phyloP scores from a whole-genome alignment of 2,888 invertebrate genomes.

The Cheiracanthium punctorium region DNA sequence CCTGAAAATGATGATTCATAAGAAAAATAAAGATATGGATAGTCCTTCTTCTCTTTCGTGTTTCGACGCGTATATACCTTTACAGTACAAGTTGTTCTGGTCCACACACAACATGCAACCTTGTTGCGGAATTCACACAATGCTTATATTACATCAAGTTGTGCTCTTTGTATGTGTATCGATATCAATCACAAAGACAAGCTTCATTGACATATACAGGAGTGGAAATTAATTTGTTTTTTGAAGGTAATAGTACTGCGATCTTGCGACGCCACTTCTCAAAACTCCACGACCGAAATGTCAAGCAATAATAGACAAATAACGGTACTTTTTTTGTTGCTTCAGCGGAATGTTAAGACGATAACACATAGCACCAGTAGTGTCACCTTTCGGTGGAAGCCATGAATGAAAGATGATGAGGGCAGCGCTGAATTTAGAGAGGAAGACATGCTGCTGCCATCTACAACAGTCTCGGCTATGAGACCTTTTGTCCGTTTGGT shows the following conservation, averaged over 20 bases:
- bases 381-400: slow-evolving; percentile 1
- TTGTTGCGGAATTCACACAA: background rate
- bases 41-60: background rate
- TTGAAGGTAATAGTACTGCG: background rate
- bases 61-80: background rate
- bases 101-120: background rate
- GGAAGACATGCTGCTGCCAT: slow-evolving; percentile 62
- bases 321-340: background rate
- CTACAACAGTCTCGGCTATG: slow-evolving; percentile 62
- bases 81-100: background rate
- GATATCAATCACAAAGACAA: background rate
- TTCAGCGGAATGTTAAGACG: background rate
- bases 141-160: background rate
- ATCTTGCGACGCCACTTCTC: background rate
- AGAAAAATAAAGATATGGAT: slow-evolving; percentile 6
- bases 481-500: slow-evolving; percentile 63
- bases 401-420: background rate
- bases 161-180: background rate
- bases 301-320: background rate
- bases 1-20: background rate
- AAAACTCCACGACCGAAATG: background rate
- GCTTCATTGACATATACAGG: background rate
- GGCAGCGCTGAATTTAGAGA: slow-evolving; percentile 32
- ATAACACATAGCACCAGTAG: slow-evolving; percentile 19
- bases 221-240: background rate